Evolutionary conservation across 2,797 vertebrate genomes (phyloP).

Genomic region (Schizopygopsis pylzovi): DNA sequence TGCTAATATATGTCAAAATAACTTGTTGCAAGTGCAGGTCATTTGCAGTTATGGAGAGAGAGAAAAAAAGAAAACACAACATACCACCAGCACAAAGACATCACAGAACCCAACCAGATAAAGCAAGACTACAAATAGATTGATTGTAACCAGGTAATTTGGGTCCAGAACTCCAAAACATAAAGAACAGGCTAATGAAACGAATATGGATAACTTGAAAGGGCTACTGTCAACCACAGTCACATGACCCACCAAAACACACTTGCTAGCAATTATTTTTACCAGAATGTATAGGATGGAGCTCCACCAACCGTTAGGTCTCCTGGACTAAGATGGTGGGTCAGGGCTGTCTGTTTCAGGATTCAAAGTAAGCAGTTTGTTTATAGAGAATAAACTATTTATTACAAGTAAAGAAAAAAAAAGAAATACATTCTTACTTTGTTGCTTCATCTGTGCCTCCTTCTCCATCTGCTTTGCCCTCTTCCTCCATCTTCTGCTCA

Average conservation of each 20-base stretch:
- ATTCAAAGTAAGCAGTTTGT: constrained; percentile 42
- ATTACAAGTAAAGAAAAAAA: not conserved
- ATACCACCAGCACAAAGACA: constrained; percentile 8
- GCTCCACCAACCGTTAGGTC: constrained; percentile 49
- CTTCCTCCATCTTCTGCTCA: constrained; percentile 96
- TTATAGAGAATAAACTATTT: not conserved
- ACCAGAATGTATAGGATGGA: constrained; percentile 57
- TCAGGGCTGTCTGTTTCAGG: constrained; percentile 65
- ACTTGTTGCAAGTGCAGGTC: not conserved
- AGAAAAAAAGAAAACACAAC: not conserved
- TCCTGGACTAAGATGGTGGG: constrained; percentile 46
- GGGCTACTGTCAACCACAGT: constrained; percentile 38
- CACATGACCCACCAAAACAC: constrained; percentile 58
- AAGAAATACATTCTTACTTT: constrained; percentile 80
- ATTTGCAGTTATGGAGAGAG: not conserved
- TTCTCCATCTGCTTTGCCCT: constrained; percentile 92
- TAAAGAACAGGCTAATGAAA: constrained; percentile 5
- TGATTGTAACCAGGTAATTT: not conserved
- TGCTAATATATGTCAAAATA: not conserved
- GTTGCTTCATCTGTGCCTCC: constrained; percentile 87
- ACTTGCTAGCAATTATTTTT: constrained; percentile 54
- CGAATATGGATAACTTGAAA: not conserved
- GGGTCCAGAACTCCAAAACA: not conserved
- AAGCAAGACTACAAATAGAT: not conserved
- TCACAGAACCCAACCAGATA: not conserved